Evolutionary conservation across 2,888 invertebrate genomes (phyloP).

Genomic region (Papilio protenor): DNA sequence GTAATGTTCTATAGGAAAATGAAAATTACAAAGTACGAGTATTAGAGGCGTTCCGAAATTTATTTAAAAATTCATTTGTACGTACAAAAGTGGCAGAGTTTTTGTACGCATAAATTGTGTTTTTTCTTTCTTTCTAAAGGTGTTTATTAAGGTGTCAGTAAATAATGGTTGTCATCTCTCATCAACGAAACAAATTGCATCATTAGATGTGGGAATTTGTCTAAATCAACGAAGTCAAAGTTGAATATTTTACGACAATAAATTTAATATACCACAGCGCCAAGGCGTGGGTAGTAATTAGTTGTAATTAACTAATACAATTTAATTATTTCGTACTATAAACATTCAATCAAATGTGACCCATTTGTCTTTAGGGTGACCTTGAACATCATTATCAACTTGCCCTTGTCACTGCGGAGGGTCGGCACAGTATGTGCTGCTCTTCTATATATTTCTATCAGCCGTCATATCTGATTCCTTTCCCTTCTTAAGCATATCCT

Average conservation of each 20-base stretch:
- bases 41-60: neutral
- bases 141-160: conserved; percentile 1
- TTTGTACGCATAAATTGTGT: neutral
- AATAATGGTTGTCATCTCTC: conserved; percentile 23
- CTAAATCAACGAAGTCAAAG: conserved; percentile 14
- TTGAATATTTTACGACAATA: conserved; percentile 1
- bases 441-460: no score
- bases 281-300: neutral
- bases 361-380: neutral
- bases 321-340: neutral
- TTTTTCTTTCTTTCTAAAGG: neutral
- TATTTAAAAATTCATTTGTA: neutral
- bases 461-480: no score
- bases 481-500: no score
- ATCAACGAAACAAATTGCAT: conserved; percentile 18
- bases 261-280: neutral
- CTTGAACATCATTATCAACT: no score
- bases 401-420: no score
- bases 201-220: conserved; percentile 20
- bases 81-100: neutral
- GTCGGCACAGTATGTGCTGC: no score
- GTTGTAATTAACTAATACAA: neutral
- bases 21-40: neutral
- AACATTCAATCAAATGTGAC: neutral
- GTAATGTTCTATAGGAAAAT: neutral